Conservation (phyloP, 1,140 invertebrate species). For the Phymorhynchus buccinoides region DNA sequence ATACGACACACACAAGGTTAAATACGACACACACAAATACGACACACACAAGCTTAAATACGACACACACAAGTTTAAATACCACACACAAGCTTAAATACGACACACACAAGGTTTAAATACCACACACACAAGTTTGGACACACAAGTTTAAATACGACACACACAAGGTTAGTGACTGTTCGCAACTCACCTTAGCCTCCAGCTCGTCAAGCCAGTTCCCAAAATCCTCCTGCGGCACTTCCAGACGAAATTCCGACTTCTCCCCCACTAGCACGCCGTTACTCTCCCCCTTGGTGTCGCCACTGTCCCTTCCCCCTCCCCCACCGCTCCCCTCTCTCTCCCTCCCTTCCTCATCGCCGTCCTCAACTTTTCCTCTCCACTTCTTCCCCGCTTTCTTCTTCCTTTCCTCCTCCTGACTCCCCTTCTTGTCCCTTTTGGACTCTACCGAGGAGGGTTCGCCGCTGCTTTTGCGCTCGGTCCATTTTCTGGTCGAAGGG, state of each 20-base stretch:
- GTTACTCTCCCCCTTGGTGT: slow-evolving; percentile 33
- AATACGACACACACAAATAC: no score
- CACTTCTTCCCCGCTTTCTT: slow-evolving; percentile 7
- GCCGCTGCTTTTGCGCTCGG: slow-evolving; percentile 6
- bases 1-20: no score
- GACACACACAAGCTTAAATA: background rate
- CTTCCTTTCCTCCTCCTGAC: background rate
- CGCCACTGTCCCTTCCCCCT: slow-evolving; percentile 43
- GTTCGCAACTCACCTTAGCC: slow-evolving; percentile 25
- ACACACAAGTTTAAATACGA: background rate
- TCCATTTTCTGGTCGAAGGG: no score
- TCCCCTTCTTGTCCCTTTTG: background rate
- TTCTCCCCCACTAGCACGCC: slow-evolving; percentile 23
- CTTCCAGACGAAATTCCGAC: slow-evolving; percentile 38
- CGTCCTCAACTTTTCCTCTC: slow-evolving; percentile 19
- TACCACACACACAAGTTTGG: background rate
- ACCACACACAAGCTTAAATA: background rate
- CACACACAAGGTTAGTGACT: no score
- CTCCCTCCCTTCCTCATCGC: slow-evolving; percentile 18
- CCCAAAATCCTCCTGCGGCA: slow-evolving; percentile 49
- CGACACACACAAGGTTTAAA: background rate
- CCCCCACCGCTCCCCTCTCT: slow-evolving; percentile 26
- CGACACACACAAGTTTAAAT: no score
- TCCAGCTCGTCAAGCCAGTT: slow-evolving; percentile 55
- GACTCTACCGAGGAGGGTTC: slow-evolving; percentile 35